phyloP scores from a whole-genome alignment of 2,113 vertebrate genomes.

The Amazona vittata region DNA sequence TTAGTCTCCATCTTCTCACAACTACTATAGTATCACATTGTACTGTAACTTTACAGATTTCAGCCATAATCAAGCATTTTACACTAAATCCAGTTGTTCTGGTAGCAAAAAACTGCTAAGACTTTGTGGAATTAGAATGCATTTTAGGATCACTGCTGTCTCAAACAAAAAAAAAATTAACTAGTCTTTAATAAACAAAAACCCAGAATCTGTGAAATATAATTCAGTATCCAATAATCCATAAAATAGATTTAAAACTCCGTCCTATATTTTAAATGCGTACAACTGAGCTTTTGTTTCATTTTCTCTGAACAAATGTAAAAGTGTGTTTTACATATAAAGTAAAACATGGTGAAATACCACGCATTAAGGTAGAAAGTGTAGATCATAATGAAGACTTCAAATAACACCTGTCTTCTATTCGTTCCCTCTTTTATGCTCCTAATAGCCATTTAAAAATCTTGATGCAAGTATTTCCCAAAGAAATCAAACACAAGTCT shows the following conservation, averaged over 20 bases:
- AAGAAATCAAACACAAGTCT: not conserved
- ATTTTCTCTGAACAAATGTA: not conserved
- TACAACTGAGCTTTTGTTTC: not conserved
- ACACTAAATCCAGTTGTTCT: not conserved
- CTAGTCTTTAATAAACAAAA: not conserved
- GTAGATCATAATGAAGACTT: not conserved
- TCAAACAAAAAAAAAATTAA: not conserved
- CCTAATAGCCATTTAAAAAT: not conserved
- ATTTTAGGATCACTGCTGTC: not conserved
- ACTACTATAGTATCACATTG: not conserved
- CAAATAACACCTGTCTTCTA: not conserved
- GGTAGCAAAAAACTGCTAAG: not conserved
- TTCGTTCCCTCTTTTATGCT: not conserved
- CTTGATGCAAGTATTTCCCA: not conserved
- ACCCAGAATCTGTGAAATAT: not conserved
- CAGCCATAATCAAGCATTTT: not conserved
- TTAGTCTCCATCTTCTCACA: not conserved
- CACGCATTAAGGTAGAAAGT: not conserved
- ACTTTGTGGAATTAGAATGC: not conserved
- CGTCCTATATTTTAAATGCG: not conserved
- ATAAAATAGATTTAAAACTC: not conserved
- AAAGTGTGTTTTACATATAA: not conserved
- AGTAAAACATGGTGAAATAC: not conserved
- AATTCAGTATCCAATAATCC: not conserved
- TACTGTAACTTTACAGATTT: not conserved